These are phyloP conservation scores for Caenorhabditis angaria DNA, from an alignment of 2,888 invertebrate species.

Conservation along the genomic window DNA sequence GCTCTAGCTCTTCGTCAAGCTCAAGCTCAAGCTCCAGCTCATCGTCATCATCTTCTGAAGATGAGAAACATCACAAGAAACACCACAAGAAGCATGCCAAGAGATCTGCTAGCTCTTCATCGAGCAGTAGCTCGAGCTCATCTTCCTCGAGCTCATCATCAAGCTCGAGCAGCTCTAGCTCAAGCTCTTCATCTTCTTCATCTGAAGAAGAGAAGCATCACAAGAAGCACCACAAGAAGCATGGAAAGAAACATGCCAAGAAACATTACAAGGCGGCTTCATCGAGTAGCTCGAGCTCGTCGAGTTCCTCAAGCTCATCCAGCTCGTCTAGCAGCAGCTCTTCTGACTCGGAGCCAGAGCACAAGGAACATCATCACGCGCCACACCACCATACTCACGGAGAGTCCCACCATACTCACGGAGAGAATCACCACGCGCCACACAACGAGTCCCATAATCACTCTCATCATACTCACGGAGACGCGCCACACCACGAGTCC, in stretches of 20 bases:
- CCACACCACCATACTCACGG: slow-evolving; percentile 19
- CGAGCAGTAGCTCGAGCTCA: slow-evolving; percentile 7
- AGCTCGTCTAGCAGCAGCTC: slow-evolving; percentile 12
- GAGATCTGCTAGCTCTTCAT: slow-evolving; percentile 9
- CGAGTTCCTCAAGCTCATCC: slow-evolving; percentile 11
- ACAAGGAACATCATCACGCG: slow-evolving; percentile 18
- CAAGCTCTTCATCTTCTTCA: slow-evolving; percentile 16
- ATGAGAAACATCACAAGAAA: slow-evolving; percentile 22
- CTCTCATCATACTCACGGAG: slow-evolving; percentile 10
- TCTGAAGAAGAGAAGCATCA: slow-evolving; percentile 27
- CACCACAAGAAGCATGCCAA: slow-evolving; percentile 22
- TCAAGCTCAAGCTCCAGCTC: slow-evolving; percentile 9
- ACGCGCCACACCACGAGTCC: slow-evolving; percentile 14
- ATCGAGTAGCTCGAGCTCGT: slow-evolving; percentile 15
- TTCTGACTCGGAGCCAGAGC: slow-evolving; percentile 25
- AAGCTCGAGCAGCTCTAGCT: slow-evolving; percentile 3
- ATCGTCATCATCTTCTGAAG: slow-evolving; percentile 19
- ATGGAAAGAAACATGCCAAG: slow-evolving; percentile 20
- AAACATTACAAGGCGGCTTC: slow-evolving; percentile 26
- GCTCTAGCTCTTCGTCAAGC: slow-evolving; percentile 5
- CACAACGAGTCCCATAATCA: not conserved
- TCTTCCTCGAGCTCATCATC: slow-evolving; percentile 8
- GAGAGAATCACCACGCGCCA: slow-evolving; percentile 7
- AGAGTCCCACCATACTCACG: slow-evolving; percentile 6
- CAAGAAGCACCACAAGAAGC: not conserved